Evolutionary conservation across 2,113 vertebrate species (phyloP), one percentile per base, ranked within the genome.

Genomic region (Otis tarda): DNA sequence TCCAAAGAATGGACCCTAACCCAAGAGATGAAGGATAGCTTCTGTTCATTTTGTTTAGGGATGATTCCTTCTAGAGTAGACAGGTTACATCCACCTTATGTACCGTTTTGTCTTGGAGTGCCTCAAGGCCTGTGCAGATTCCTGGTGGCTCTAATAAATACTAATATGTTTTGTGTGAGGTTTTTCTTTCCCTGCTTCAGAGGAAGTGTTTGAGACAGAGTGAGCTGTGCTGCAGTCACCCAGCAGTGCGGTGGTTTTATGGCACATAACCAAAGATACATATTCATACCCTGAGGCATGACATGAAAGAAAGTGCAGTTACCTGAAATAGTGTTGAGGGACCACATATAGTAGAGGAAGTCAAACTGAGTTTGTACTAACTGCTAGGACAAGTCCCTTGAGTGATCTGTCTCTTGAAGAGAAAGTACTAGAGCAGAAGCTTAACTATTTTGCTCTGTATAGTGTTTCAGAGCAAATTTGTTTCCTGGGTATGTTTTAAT

Each of bases 191-290:
- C 56, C 39, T 1, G 0, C 12, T 55, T 88, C 39, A 64, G 47
- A 21, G 41, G 41, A 43, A 43, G 39, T n/a, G 24, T 79, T 82
- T 60, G 75, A 67, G 52, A 15, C 52, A 77, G 57, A 78, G 18
- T 27, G 43, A n/a, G 20, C 43, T 77, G 75, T 83, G 39, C 50
- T 86, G 71, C 6, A 1, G n/a, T 85, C 67, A 49, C 57, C 21
- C 30, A 45, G n/a, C 28, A 37, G 55, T 35, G 27, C 50, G 15
- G 27, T 83, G 68, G 33, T 75, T 63, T 73, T 79, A 23, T 69
- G 39, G 52, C 50, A 16, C 1, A 0, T 80, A 47, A 45, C 64
- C 37, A 31, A 27, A 61, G 31, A 9, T 21, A 24, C 0, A 0
- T 22, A 4, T 21, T 56, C 16, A 9, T 60, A 3, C 33, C 6